These are phyloP conservation scores for Pitangus sulphuratus DNA, from an alignment of 2,797 vertebrate genomes.

Conservation along the genomic window DNA sequence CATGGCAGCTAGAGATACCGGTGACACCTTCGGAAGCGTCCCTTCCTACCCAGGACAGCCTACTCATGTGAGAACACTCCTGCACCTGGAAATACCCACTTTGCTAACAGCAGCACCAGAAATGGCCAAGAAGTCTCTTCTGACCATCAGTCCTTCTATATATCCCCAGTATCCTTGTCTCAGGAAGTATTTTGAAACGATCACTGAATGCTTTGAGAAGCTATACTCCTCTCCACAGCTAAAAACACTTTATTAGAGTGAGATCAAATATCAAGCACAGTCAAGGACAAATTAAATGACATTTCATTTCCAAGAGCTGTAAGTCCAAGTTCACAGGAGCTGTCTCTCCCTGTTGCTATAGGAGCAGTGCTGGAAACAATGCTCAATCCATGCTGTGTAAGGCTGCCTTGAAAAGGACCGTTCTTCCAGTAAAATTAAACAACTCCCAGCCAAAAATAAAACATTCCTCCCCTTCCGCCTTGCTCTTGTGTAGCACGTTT, in stretches of 20 bases:
- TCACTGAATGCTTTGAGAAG: not conserved
- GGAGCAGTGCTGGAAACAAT: not conserved
- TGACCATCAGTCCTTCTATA: not conserved
- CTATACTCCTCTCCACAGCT: not conserved
- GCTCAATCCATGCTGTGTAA: not conserved
- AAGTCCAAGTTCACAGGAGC: not conserved
- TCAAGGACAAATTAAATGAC: constrained; percentile 21
- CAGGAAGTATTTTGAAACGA: fast-evolving
- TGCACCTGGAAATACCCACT: not conserved
- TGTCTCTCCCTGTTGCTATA: not conserved
- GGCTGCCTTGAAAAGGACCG: not conserved
- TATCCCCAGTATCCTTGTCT: fast-evolving
- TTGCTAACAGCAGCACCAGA: fast-evolving
- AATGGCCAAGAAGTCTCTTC: not conserved
- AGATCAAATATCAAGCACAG: constrained; percentile 34
- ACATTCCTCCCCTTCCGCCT: not conserved
- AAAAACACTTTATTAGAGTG: not conserved
- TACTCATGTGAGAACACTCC: not conserved
- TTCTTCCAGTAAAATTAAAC: constrained; percentile 9
- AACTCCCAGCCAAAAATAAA: not conserved
- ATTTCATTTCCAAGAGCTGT: constrained; percentile 1
- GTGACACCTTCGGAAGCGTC: not conserved
- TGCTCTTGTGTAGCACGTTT: not conserved
- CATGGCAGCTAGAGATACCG: not conserved
- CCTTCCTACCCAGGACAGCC: not conserved